A percentile compares a stretch with the other conserved stretches of the same genome.
These are phyloP conservation scores for Leptopilina myrica DNA, from an alignment of 2,888 invertebrate genomes.

Conservation along the genomic window DNA sequence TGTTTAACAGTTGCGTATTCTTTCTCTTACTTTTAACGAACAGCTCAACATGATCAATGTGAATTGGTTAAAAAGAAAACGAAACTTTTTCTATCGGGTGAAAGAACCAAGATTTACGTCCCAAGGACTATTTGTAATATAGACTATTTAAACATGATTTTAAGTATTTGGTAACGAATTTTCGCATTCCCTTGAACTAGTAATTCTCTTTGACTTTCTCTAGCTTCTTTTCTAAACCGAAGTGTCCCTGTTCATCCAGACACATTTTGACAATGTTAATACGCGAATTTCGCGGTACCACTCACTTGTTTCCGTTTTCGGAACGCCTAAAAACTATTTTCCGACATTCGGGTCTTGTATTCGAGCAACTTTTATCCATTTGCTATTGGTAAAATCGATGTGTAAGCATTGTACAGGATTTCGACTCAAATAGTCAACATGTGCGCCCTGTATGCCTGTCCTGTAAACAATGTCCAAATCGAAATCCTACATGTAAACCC, in stretches of 20 bases:
- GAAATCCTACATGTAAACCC: constrained; percentile 56
- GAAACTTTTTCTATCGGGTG: constrained; percentile 71
- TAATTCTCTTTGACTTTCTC: constrained; percentile 62
- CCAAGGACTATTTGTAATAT: constrained; percentile 62
- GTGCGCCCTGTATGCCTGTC: constrained; percentile 45
- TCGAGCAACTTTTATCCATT: constrained; percentile 55
- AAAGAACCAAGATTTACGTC: constrained; percentile 65
- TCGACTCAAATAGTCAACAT: constrained; percentile 56
- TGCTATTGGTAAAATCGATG: constrained; percentile 48
- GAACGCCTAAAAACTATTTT: constrained; percentile 33
- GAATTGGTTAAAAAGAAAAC: constrained; percentile 65
- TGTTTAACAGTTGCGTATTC: constrained; percentile 65
- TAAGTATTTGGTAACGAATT: constrained; percentile 70
- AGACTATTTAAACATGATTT: constrained; percentile 69
- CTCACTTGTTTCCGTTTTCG: constrained; percentile 57
- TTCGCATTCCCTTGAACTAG: constrained; percentile 70
- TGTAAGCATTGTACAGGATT: constrained; percentile 50
- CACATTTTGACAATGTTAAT: constrained; percentile 61
- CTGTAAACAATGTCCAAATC: constrained; percentile 52
- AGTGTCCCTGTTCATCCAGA: constrained; percentile 70
- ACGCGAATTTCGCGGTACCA: constrained; percentile 64
- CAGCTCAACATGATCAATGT: constrained; percentile 62
- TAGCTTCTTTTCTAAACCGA: constrained; percentile 64
- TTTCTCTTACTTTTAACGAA: constrained; percentile 64
- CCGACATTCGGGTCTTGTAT: constrained; percentile 47